Evolutionary conservation across 2,888 invertebrate species (phyloP).

Genomic region (Drosophila flavopinicola): DNA sequence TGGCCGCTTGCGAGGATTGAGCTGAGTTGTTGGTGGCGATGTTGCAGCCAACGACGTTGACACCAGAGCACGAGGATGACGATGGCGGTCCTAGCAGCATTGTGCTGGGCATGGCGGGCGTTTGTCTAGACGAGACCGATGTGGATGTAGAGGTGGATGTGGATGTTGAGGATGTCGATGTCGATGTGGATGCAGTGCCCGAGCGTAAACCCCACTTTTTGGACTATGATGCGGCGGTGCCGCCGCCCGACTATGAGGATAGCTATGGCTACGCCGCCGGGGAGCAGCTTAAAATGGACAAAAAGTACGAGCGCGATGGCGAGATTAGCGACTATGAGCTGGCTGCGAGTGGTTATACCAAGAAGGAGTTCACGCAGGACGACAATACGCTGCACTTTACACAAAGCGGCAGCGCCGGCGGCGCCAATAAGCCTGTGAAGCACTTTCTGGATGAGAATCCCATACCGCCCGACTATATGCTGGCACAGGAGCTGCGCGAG

Average conservation of each 20-base stretch:
- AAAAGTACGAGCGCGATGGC: constrained; percentile 84
- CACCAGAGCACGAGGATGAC: constrained; percentile 53
- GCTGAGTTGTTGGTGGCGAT: constrained; percentile 35
- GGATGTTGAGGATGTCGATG: constrained; percentile 48
- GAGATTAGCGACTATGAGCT: constrained; percentile 84
- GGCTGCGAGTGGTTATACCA: constrained; percentile 84
- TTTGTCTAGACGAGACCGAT: constrained; percentile 62
- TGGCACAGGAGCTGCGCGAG: constrained; percentile 82
- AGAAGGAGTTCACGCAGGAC: constrained; percentile 84
- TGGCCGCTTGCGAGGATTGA: constrained; percentile 18
- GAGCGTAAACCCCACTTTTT: constrained; percentile 87
- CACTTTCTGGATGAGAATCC: constrained; percentile 85
- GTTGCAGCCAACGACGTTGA: constrained; percentile 59
- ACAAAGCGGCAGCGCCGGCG: constrained; percentile 37
- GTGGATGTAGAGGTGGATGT: constrained; percentile 55
- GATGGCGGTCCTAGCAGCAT: constrained; percentile 80
- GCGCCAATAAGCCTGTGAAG: constrained; percentile 71
- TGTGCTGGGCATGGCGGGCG: constrained; percentile 51
- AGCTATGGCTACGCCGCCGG: constrained; percentile 64
- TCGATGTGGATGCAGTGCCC: constrained; percentile 79
- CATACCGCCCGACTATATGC: constrained; percentile 84
- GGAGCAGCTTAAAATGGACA: constrained; percentile 83
- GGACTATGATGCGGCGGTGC: constrained; percentile 87
- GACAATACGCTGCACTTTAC: constrained; percentile 80
- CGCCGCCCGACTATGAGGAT: constrained; percentile 85